Evolutionary conservation across 2,113 vertebrate genomes (phyloP).

Genomic region (Antennarius striatus): DNA sequence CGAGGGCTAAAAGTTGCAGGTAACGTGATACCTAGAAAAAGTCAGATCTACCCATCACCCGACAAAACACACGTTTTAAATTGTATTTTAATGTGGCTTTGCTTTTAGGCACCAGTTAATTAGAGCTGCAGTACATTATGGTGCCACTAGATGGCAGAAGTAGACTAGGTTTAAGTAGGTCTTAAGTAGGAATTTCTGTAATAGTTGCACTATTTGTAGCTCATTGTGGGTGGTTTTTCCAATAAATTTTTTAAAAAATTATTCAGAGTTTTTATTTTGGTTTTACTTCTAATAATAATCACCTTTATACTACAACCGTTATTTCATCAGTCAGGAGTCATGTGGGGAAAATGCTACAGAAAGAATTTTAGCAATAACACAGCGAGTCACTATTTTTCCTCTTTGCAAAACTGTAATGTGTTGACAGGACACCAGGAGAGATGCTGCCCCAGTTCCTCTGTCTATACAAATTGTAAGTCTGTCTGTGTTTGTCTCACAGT

Average conservation of each 20-base stretch:
- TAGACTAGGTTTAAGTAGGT: conserved; percentile 11
- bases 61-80: too few relatives aligned
- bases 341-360: conserved; percentile 1
- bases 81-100: too few relatives aligned
- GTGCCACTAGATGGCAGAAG: conserved; percentile 66
- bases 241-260: too few relatives aligned
- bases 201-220: too few relatives aligned
- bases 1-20: too few relatives aligned
- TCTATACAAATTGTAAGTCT: background rate
- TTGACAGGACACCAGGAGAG: background rate
- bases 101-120: background rate
- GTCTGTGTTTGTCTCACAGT: background rate
- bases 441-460: too few relatives aligned
- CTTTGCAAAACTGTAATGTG: background rate
- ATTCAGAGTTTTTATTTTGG: too few relatives aligned
- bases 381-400: background rate
- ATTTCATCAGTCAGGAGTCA: background rate
- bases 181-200: background rate
- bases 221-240: too few relatives aligned
- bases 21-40: too few relatives aligned
- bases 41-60: too few relatives aligned
- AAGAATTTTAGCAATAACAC: background rate
- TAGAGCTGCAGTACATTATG: background rate
- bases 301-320: background rate
- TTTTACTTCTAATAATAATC: too few relatives aligned